Evolutionary conservation across 2,113 vertebrate genomes (phyloP).

Genomic region (Amazona guildingii): DNA sequence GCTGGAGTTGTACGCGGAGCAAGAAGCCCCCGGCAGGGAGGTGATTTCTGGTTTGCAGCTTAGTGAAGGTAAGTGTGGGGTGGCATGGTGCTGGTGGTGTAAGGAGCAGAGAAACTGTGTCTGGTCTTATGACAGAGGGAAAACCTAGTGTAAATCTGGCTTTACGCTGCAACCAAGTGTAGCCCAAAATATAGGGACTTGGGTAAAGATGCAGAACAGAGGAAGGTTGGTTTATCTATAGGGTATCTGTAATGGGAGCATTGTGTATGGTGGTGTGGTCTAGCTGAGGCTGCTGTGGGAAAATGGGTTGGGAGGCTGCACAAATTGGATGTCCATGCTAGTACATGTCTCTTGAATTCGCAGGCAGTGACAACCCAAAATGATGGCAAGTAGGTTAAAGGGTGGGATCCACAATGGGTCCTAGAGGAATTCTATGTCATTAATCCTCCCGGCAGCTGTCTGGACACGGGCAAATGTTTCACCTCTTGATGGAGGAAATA

Average conservation of each 20-base stretch:
- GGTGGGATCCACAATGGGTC: neutral
- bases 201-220: neutral
- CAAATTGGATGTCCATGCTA: accelerated
- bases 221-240: neutral
- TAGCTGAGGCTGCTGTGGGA: neutral
- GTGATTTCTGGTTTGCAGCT: slow-evolving; percentile 74
- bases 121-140: accelerated
- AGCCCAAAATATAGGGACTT: too few species aligned
- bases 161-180: accelerated
- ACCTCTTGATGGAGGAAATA: neutral
- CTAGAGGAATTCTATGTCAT: neutral
- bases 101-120: neutral
- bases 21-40: slow-evolving; percentile 65
- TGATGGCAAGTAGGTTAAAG: neutral
- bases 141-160: neutral
- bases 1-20: slow-evolving; percentile 59
- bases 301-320: neutral
- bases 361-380: neutral
- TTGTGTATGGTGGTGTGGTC: accelerated
- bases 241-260: neutral
- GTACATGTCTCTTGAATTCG: neutral
- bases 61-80: slow-evolving; percentile 78
- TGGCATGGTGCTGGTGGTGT: accelerated
- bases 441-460: neutral
- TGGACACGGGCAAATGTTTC: neutral